phyloP scores from a whole-genome alignment of 2,113 vertebrate genomes.

The Semnornis frantzii region DNA sequence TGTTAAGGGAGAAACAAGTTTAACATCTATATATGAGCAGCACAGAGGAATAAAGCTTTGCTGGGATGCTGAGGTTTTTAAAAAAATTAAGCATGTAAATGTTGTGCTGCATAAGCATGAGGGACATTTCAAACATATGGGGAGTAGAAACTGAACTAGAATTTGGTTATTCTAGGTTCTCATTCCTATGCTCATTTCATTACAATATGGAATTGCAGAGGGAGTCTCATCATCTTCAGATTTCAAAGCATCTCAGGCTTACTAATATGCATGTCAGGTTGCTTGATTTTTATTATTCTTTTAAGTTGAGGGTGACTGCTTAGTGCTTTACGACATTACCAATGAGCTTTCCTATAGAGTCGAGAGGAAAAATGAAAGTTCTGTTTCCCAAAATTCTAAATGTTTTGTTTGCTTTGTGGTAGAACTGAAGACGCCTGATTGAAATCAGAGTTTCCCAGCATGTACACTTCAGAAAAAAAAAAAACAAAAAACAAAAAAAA shows the following conservation, averaged over 20 bases:
- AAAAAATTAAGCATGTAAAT: constrained; percentile 58
- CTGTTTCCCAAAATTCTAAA: neutral
- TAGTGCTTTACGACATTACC: neutral
- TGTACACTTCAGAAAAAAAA: neutral
- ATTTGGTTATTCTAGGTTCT: constrained; percentile 40
- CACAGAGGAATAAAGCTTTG: neutral
- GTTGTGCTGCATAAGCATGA: constrained; percentile 54
- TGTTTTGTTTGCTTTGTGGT: neutral
- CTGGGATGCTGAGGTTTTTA: constrained; percentile 22
- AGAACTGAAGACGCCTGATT: neutral
- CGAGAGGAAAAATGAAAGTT: neutral
- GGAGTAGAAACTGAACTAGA: constrained; percentile 28
- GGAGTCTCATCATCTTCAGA: neutral
- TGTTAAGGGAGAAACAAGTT: constrained; percentile 24
- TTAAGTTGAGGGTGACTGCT: neutral
- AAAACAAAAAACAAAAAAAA: no score
- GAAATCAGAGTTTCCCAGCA: neutral
- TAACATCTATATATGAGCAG: constrained; percentile 18
- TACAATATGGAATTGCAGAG: neutral
- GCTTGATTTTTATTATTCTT: neutral
- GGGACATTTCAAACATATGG: constrained; percentile 38
- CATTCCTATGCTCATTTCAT: constrained; percentile 10
- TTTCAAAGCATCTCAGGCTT: neutral
- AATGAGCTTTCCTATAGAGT: neutral
- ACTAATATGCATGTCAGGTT: neutral